These are phyloP conservation scores for Remorina albescens DNA, from an alignment of 2,797 vertebrate genomes.

Conservation along the genomic window DNA sequence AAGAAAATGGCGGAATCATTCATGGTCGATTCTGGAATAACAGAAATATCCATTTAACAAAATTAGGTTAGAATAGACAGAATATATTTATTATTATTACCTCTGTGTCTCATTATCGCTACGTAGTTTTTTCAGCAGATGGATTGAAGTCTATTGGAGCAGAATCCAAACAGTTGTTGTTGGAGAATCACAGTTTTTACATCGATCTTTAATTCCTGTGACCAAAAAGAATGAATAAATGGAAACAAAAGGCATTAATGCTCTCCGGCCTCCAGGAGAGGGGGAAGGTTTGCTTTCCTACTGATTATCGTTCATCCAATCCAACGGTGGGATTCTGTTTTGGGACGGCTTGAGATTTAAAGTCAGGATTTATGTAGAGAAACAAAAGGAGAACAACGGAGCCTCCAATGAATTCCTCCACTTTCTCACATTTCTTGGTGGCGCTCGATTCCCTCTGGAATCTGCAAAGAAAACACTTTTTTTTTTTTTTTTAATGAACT, in stretches of 20 bases:
- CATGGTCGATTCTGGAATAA: too few relatives aligned
- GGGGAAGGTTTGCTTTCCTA: neutral
- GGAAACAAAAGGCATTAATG: neutral
- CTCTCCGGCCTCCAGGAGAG: neutral
- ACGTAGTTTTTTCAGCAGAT: too few relatives aligned
- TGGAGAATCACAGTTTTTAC: too few relatives aligned
- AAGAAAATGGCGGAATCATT: too few relatives aligned
- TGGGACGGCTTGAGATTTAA: constrained; percentile 6
- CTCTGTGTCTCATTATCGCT: too few relatives aligned
- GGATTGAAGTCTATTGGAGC: too few relatives aligned
- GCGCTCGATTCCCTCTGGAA: constrained; percentile 27
- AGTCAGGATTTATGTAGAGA: constrained; percentile 17
- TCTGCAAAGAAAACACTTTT: constrained; percentile 60
- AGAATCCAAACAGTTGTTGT: too few relatives aligned
- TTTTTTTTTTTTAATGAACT: constrained; percentile 62
- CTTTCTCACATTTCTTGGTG: constrained; percentile 18
- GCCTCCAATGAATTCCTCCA: constrained; percentile 9
- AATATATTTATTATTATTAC: too few relatives aligned
- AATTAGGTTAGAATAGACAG: too few relatives aligned
- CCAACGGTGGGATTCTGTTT: neutral
- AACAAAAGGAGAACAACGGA: constrained; percentile 8
- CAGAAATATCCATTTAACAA: too few relatives aligned
- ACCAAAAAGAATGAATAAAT: neutral
- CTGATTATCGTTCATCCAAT: neutral
- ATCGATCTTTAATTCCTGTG: neutral